These are phyloP conservation scores for Tympanoctomys barrerae DNA, from an alignment of 2,797 vertebrate genomes.

Conservation along the genomic window DNA sequence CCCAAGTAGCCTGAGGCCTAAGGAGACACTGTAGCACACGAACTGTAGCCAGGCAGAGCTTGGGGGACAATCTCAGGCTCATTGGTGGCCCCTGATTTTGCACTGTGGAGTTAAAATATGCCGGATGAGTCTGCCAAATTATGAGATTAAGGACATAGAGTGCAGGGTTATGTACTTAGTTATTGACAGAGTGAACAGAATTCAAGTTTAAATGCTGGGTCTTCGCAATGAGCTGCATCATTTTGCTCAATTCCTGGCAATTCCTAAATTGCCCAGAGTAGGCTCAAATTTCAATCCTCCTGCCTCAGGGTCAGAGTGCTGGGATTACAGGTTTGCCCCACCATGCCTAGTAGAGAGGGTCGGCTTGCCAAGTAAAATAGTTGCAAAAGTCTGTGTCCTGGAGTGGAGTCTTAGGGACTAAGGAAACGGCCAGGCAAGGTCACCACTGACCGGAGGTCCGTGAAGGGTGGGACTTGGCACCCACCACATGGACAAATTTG, in stretches of 20 bases:
- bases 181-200: background rate
- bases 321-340: background rate
- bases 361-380: background rate
- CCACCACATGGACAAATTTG: background rate
- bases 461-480: background rate
- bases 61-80: accelerated
- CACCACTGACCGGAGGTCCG: too few species aligned
- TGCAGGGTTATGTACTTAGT: too few species aligned
- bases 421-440: background rate
- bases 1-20: background rate
- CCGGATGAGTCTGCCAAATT: background rate
- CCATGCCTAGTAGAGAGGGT: background rate
- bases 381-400: background rate
- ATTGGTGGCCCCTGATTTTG: too few species aligned
- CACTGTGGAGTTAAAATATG: background rate
- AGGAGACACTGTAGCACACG: background rate
- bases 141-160: background rate
- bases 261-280: background rate
- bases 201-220: background rate
- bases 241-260: background rate
- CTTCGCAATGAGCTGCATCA: background rate
- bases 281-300: background rate
- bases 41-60: background rate
- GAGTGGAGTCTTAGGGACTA: background rate
- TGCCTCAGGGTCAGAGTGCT: background rate